Conservation (phyloP, 2,888 invertebrate species). For the Punctoribates punctum region DNA sequence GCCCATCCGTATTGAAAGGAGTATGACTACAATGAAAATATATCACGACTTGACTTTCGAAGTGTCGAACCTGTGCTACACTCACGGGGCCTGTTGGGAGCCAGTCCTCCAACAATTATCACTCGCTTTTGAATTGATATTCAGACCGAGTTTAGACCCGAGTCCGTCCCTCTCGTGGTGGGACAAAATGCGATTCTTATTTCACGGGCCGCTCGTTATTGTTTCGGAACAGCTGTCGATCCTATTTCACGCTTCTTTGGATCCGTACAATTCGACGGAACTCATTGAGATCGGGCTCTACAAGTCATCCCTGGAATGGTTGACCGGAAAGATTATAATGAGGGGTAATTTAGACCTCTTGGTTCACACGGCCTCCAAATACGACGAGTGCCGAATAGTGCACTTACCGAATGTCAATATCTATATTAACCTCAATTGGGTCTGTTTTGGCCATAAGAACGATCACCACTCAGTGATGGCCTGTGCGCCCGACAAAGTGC, state of each 20-base stretch:
- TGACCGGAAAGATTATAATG: conserved; percentile 65
- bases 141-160: conserved; percentile 73
- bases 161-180: conserved; percentile 91
- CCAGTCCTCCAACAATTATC: conserved; percentile 76
- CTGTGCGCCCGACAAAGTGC: conserved; percentile 90
- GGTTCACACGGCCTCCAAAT: conserved; percentile 95
- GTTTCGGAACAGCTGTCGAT: conserved; percentile 82
- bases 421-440: conserved; percentile 77
- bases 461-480: conserved; percentile 94
- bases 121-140: conserved; percentile 67
- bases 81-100: conserved; percentile 99
- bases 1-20: conserved; percentile 69
- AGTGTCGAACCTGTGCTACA: conserved; percentile 68
- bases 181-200: conserved; percentile 88
- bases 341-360: conserved; percentile 91
- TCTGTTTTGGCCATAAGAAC: conserved; percentile 84
- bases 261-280: conserved; percentile 98
- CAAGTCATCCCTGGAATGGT: conserved; percentile 90
- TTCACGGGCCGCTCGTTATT: conserved; percentile 88
- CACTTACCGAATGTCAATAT: conserved; percentile 79
- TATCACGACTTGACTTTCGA: conserved; percentile 85
- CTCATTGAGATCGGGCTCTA: conserved; percentile 98
- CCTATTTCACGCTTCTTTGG: conserved; percentile 86
- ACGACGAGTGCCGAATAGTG: conserved; percentile 92
- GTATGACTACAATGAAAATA: conserved; percentile 90